phyloP scores from a whole-genome alignment of 2,888 invertebrate species.

The Latrodectus hesperus region DNA sequence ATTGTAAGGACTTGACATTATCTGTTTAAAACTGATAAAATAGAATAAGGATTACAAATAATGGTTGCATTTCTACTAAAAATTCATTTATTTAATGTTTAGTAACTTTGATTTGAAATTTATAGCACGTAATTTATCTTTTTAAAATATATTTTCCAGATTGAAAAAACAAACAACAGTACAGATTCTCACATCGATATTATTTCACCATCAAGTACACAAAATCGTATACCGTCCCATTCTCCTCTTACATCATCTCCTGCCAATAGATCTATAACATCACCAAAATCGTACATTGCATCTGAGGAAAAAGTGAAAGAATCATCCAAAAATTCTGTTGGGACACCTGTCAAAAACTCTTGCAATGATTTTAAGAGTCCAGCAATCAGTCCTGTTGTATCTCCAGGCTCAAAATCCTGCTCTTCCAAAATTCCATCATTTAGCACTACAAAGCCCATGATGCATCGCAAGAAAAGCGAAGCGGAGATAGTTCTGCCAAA shows the following conservation, averaged over 20 bases:
- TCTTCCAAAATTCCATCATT: conserved; percentile 63
- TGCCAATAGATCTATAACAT: conserved; percentile 13
- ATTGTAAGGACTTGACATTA: too few relatives aligned
- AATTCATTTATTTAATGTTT: too few relatives aligned
- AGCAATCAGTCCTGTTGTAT: conserved; percentile 27
- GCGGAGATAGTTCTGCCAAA: conserved; percentile 23
- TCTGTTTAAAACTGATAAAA: too few relatives aligned
- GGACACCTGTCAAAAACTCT: conserved; percentile 11
- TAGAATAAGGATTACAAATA: too few relatives aligned
- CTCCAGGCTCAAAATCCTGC: conserved; percentile 39
- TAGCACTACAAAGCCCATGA: conserved; percentile 32
- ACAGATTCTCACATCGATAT: conserved; percentile 6
- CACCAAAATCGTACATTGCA: conserved; percentile 41
- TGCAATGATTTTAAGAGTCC: conserved; percentile 33
- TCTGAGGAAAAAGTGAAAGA: conserved; percentile 34
- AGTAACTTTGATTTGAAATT: neutral
- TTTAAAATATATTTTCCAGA: neutral
- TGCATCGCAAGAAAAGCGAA: conserved; percentile 47
- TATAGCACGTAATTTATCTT: neutral
- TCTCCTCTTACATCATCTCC: conserved; percentile 48
- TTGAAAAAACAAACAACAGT: neutral
- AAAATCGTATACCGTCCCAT: conserved; percentile 50
- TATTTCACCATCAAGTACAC: conserved; percentile 15
- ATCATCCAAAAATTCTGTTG: conserved; percentile 42
- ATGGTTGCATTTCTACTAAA: too few relatives aligned